phyloP scores from a whole-genome alignment of 2,888 invertebrate species.

The Bellardia bayeri region DNA sequence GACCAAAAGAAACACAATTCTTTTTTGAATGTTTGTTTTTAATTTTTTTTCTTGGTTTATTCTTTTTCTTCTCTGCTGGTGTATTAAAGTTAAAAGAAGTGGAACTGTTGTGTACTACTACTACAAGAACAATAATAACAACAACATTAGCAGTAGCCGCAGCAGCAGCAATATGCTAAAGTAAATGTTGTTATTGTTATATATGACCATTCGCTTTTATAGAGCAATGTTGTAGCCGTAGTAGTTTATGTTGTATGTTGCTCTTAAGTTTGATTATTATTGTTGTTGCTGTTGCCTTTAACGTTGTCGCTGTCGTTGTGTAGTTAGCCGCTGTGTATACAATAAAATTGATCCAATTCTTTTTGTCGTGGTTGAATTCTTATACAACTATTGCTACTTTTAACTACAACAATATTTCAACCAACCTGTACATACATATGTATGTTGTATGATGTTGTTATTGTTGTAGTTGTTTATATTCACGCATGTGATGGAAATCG shows the following conservation, averaged over 20 bases:
- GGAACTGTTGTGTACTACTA: constrained; percentile 12
- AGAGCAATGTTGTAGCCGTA: constrained; percentile 46
- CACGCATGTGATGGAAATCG: too few species aligned
- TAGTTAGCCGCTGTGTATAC: constrained; percentile 53
- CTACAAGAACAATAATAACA: background rate
- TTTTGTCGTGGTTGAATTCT: constrained; percentile 64
- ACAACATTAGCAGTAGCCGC: background rate
- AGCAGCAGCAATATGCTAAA: constrained; percentile 36
- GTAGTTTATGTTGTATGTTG: constrained; percentile 37
- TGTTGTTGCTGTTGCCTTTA: constrained; percentile 48
- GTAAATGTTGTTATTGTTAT: constrained; percentile 45
- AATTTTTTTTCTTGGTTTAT: constrained; percentile 16
- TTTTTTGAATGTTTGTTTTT: constrained; percentile 19
- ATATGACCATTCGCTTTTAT: constrained; percentile 54
- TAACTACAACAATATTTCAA: constrained; percentile 11
- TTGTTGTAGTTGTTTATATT: constrained; percentile 13
- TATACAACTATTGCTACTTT: constrained; percentile 23
- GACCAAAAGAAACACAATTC: constrained; percentile 64
- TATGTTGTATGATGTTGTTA: constrained; percentile 7
- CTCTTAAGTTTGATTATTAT: constrained; percentile 49
- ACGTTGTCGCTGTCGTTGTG: constrained; percentile 50
- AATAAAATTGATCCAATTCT: constrained; percentile 72
- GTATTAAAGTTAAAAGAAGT: constrained; percentile 48
- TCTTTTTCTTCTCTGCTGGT: background rate
- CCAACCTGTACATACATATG: too few species aligned